Evolutionary conservation across 1,140 invertebrate species (phyloP), one percentile per base, ranked within the genome.

Genomic region (Drosophila cardini): DNA sequence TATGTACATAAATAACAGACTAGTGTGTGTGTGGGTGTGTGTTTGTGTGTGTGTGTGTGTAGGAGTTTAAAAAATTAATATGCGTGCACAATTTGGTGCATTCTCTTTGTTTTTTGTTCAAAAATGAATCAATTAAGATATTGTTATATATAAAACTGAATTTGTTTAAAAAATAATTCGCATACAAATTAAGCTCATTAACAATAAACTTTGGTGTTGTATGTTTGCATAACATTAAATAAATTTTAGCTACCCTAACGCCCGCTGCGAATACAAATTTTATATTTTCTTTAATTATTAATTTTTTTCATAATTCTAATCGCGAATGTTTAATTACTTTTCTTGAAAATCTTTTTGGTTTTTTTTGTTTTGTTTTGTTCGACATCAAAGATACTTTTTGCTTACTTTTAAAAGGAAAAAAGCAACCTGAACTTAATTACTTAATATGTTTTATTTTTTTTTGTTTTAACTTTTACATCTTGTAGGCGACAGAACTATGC

Each of bases 1-100:
- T 85, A 85, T 85, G 64, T 86, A 86, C 82, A 85, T 87, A 85
- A 85, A 89, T 87, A 87, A 87, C 83, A 87, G 83, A 87, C 83
- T 87, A 87, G 83, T 87, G 84, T 80, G 76, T 76, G 75, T 78
- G 82, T 79, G 64, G 72, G 40, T 78, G 55, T 73, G 67, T 77
- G 13, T 73, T 15, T 78, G 71, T 79, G 76, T 73, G 30, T 63
- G 50, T 57, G n/a, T 72, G 63, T 60, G 40, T 53, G 11, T 53
- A 11, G 67, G 11, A 26, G 52, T 69, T 72, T 70, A 72, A 67
- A 56, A 87, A 87, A 79, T 67, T 69, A 86, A 78, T 67, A 78
- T 65, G 67, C 50, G 71, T 76, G 81, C 67, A 67, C 55, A 64
- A 64, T 48, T 65, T 42, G 65, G 62, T 65, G 72, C 80, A 52